phyloP scores from a whole-genome alignment of 2,113 vertebrate species.

The Urocitellus parryii region DNA sequence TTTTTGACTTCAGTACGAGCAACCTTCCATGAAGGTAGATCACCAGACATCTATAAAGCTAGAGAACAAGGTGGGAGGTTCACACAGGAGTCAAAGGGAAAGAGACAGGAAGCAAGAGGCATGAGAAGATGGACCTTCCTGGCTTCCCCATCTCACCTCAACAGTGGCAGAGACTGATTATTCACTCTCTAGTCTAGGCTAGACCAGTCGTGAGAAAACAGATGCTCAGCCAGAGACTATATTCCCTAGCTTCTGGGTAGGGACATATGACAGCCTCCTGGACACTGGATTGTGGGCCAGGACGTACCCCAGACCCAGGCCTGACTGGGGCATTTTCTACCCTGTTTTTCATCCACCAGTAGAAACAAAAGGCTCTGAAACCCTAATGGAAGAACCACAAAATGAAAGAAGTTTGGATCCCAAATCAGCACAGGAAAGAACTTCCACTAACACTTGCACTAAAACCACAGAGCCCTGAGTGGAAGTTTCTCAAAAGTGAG shows the following conservation, averaged over 20 bases:
- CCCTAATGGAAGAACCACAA: background rate
- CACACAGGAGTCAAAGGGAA: background rate
- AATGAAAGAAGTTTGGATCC: background rate
- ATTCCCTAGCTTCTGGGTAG: background rate
- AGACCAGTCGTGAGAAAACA: background rate
- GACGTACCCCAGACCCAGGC: background rate
- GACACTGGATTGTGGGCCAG: background rate
- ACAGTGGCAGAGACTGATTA: background rate
- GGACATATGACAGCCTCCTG: background rate
- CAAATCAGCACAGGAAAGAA: background rate
- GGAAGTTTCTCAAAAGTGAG: too few relatives aligned
- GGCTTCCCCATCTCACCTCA: background rate
- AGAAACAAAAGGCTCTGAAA: slow-evolving; percentile 26
- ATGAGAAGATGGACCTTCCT: background rate
- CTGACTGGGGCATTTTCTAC: background rate
- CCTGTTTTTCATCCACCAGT: background rate
- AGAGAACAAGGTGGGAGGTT: background rate
- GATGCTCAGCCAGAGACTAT: background rate
- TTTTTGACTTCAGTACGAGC: background rate
- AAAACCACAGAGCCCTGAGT: too few relatives aligned
- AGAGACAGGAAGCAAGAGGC: background rate
- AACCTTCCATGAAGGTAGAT: slow-evolving; percentile 2
- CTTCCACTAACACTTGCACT: background rate
- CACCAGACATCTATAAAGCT: background rate
- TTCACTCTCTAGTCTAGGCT: background rate